Conservation (phyloP, 1,140 invertebrate species). For the Grapholita molesta region DNA sequence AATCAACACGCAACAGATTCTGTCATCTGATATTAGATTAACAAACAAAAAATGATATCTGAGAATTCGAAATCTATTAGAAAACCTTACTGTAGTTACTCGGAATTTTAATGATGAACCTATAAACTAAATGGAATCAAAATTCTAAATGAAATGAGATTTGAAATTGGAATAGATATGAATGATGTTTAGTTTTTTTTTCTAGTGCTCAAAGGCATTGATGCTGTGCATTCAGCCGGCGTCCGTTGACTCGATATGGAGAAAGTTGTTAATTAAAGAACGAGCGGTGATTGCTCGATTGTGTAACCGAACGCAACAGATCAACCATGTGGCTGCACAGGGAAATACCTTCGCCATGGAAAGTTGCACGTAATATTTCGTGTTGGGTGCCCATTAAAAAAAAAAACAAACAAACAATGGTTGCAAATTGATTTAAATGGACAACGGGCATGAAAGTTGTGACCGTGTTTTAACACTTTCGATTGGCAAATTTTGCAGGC, state of each 20-base stretch:
- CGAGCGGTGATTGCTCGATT: slow-evolving; percentile 49
- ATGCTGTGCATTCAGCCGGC: slow-evolving; percentile 24
- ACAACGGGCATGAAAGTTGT: not conserved
- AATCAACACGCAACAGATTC: not conserved
- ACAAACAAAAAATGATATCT: not conserved
- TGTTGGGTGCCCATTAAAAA: slow-evolving; percentile 14
- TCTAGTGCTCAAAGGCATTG: slow-evolving; percentile 15
- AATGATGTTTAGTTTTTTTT: slow-evolving; percentile 7
- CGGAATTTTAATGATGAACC: not conserved
- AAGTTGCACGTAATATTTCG: slow-evolving; percentile 15
- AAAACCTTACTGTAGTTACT: not conserved
- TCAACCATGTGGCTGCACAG: slow-evolving; percentile 34
- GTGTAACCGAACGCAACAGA: slow-evolving; percentile 53
- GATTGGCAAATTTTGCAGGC: slow-evolving; percentile 4
- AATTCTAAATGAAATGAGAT: not conserved
- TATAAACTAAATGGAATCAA: not conserved
- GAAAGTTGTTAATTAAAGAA: slow-evolving; percentile 63
- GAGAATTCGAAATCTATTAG: not conserved
- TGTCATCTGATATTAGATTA: slow-evolving; percentile 2
- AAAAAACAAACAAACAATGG: not conserved
- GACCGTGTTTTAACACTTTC: slow-evolving; percentile 2
- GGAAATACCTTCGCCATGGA: slow-evolving; percentile 35
- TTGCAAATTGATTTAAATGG: not conserved
- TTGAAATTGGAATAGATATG: slow-evolving; percentile 9
- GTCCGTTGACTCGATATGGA: slow-evolving; percentile 54